phyloP scores from a whole-genome alignment of 1,140 invertebrate species.

The Drosophila funebris region DNA sequence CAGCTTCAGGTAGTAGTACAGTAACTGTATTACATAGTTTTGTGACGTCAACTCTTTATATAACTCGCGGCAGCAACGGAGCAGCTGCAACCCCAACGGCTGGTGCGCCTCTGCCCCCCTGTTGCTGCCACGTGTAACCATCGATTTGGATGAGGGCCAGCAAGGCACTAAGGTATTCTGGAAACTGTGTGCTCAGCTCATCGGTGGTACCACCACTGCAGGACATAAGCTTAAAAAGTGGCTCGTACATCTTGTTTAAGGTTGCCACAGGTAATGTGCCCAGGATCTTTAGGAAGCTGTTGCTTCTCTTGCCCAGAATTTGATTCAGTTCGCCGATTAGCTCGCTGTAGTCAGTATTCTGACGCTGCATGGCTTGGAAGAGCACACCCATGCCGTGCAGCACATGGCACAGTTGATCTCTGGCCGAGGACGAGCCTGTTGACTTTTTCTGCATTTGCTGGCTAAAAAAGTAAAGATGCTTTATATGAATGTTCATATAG shows the following conservation, averaged over 20 bases:
- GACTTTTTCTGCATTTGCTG: constrained; percentile 20
- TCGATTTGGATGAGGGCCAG: constrained; percentile 47
- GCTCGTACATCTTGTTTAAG: constrained; percentile 29
- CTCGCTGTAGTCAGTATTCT: not conserved
- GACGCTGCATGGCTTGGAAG: constrained; percentile 36
- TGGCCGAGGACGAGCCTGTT: not conserved
- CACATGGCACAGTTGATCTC: constrained; percentile 9
- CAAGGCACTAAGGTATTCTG: constrained; percentile 48
- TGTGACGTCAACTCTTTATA: constrained; percentile 20
- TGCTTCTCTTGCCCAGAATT: constrained; percentile 44
- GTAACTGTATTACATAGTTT: constrained; percentile 40
- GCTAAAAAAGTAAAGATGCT: constrained; percentile 39
- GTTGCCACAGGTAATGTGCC: constrained; percentile 17
- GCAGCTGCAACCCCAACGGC: constrained; percentile 33
- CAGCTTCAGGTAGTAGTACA: constrained; percentile 66
- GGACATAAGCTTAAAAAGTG: constrained; percentile 36
- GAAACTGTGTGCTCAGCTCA: constrained; percentile 31
- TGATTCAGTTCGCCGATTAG: constrained; percentile 46
- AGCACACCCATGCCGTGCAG: constrained; percentile 44
- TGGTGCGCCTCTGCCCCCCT: not conserved
- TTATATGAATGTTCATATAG: constrained; percentile 58
- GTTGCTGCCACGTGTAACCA: constrained; percentile 1
- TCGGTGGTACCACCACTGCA: not conserved
- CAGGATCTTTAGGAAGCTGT: constrained; percentile 24
- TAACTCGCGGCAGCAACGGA: constrained; percentile 43